phyloP scores from a whole-genome alignment of 2,797 vertebrate genomes.

The Leucoraja ocellata region DNA sequence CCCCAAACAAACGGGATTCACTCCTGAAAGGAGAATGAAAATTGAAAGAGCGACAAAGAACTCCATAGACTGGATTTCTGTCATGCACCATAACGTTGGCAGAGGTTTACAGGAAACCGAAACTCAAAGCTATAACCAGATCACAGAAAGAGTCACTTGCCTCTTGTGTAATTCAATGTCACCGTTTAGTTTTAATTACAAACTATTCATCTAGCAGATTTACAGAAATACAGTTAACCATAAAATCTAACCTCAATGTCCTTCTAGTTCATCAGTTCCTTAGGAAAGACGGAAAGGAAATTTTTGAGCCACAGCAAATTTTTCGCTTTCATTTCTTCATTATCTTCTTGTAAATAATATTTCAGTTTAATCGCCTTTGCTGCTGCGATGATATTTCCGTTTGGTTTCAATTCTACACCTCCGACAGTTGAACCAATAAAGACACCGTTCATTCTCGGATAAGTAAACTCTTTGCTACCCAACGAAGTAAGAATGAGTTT shows the following conservation, averaged over 20 bases:
- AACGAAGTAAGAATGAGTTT: constrained; percentile 40
- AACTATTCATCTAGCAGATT: not conserved
- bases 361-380: constrained; percentile 47
- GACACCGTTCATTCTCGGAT: constrained; percentile 46
- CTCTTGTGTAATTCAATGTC: not conserved
- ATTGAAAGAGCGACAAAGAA: no score
- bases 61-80: no score
- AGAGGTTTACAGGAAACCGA: no score
- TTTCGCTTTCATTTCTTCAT: constrained; percentile 33
- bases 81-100: no score
- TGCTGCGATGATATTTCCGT: not conserved
- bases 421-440: constrained; percentile 41
- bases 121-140: no score
- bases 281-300: constrained; percentile 41
- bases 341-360: constrained; percentile 48
- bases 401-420: constrained; percentile 35
- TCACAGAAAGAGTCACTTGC: no score
- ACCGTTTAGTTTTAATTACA: not conserved
- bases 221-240: not conserved
- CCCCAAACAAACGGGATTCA: no score
- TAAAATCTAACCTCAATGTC: constrained; percentile 35
- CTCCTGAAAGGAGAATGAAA: no score
- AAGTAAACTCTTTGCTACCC: constrained; percentile 42
- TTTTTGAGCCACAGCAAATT: constrained; percentile 42
- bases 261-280: not conserved